Percentiles rank a stretch among this genome's conserved stretches.
Evolutionary conservation across 1,140 invertebrate species (phyloP).

Genomic region (Ylistrum balloti): DNA sequence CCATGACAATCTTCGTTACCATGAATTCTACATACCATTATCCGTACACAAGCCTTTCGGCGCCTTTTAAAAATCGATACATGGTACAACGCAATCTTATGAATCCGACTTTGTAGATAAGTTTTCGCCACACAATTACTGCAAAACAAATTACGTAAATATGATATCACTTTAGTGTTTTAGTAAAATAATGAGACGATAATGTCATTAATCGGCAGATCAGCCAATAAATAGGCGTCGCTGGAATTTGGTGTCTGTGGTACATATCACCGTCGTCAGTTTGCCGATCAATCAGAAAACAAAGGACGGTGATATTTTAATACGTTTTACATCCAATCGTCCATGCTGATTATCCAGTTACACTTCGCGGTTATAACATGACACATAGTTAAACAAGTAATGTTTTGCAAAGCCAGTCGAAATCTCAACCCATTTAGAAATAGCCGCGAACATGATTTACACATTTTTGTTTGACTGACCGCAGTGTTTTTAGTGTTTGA

Average conservation of each 20-base stretch:
- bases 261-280: neutral
- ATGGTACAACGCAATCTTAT: neutral
- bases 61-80: neutral
- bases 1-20: neutral
- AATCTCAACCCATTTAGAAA: too few relatives aligned
- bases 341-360: too few relatives aligned
- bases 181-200: neutral
- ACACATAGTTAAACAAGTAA: too few relatives aligned
- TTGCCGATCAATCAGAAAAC: neutral
- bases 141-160: constrained; percentile 35
- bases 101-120: neutral
- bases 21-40: neutral
- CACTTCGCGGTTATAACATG: too few relatives aligned
- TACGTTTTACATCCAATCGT: too few relatives aligned
- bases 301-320: too few relatives aligned
- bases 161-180: neutral
- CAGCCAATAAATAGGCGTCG: neutral
- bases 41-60: neutral
- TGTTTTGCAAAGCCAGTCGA: too few relatives aligned
- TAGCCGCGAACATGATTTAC: too few relatives aligned
- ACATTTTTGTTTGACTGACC: too few relatives aligned
- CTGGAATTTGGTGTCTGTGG: neutral
- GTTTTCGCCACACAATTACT: neutral
- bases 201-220: neutral
- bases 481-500: too few relatives aligned